Base-by-base conservation (phyloP, 2,113 vertebrate genomes). In the Leiothrix lutea region DNA sequence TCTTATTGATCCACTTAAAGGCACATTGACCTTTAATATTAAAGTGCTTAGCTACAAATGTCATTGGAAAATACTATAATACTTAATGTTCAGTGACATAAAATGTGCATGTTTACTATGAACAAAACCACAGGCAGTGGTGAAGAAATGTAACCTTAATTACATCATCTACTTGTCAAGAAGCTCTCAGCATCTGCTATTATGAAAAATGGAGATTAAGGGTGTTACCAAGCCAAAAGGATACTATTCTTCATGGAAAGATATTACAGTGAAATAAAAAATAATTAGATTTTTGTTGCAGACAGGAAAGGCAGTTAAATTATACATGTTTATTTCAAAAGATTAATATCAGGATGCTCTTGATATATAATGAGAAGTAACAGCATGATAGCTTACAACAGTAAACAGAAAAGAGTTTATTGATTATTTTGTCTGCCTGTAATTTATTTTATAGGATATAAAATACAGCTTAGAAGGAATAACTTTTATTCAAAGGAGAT, bases 1-100 rank as follows among this genome's bases (percentile, higher is more conserved):
- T 80, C 74, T 66, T 91, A 94, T 87, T 3, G 92, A 97, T 97
- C 89, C 78, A 86, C 66, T 96, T 90, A 91, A 90, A 95, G 47
- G n/a, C 45, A 83, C 74, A 85, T 71, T 96, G 96, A 94, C 92
- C 86, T 94, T 95, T 91, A 82, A 90, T 91, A 90, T 86, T 70
- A 88, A 94, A 83, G 28, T 94, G 47, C 48, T 96, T 93, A 93
- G 72, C 72, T 92, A 78, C 48, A 96, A 95, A 96, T 94, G 79
- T 90, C 82, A 84, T 69, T 86, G 36, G 31, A 90, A 94, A 87
- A 87, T 8, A 95, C 77, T 94, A 38, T 83, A 88, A 78, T 56
- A 88, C 60, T 93, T 88, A 94, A 93, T 95, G 86, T 83, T 80
- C 74, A 78, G 57, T 86, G 89, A 85, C 89, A 91, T 83, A 85